These are phyloP conservation scores for Meganola albula DNA, from an alignment of 2,888 invertebrate species.

Conservation along the genomic window DNA sequence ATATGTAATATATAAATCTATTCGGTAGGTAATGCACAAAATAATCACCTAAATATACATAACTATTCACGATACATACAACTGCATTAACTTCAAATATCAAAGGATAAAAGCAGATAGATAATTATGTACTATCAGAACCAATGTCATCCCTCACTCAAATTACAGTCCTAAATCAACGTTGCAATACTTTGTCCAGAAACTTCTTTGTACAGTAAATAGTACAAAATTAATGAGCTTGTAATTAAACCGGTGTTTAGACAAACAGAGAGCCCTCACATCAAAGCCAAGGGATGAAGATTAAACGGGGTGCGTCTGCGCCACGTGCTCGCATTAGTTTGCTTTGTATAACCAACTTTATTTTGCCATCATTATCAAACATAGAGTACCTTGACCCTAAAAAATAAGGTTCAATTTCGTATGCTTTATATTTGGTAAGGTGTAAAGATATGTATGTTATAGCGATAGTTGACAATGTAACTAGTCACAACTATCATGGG, in stretches of 20 bases:
- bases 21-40: too few relatives aligned
- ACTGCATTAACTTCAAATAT: too few relatives aligned
- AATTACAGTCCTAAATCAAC: conserved; percentile 21
- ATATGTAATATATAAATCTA: too few relatives aligned
- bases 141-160: too few relatives aligned
- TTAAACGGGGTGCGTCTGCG: conserved; percentile 69
- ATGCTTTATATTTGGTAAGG: neutral
- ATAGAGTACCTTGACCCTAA: conserved; percentile 4
- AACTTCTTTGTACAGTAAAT: conserved; percentile 48
- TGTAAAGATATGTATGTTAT: conserved; percentile 29
- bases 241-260: conserved; percentile 71
- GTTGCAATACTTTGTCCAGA: conserved; percentile 15
- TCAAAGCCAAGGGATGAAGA: conserved; percentile 67
- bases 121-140: too few relatives aligned
- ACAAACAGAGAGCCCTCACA: conserved; percentile 65
- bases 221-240: conserved; percentile 72
- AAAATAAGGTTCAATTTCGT: conserved; percentile 26
- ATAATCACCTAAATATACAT: too few relatives aligned
- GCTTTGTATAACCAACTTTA: conserved; percentile 36
- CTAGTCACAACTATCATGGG: conserved; percentile 70
- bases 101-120: too few relatives aligned
- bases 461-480: conserved; percentile 63
- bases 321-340: conserved; percentile 64
- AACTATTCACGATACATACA: too few relatives aligned
- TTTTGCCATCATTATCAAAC: conserved; percentile 1